A percentile compares a stretch with the other conserved stretches of the same genome.
phyloP scores from a whole-genome alignment of 2,113 vertebrate genomes.

The Psephotus haematonotus region DNA sequence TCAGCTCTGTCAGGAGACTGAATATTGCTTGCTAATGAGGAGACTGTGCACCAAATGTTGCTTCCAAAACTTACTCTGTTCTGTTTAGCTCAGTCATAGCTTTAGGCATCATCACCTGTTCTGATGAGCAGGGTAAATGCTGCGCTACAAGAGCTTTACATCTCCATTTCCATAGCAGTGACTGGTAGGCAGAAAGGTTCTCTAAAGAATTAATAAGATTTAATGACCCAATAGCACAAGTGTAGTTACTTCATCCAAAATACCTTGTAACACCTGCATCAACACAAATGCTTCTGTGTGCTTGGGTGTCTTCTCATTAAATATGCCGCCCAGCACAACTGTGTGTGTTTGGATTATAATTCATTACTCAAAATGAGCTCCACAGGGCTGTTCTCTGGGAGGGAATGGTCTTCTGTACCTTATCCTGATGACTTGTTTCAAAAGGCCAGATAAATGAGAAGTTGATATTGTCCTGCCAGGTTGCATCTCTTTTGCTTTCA shows the following conservation, averaged over 20 bases:
- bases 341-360: not conserved
- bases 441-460: not conserved
- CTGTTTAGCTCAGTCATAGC: slow-evolving; percentile 1
- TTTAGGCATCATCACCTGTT: slow-evolving; percentile 30
- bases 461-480: not conserved
- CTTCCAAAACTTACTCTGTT: not conserved
- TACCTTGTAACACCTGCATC: not conserved
- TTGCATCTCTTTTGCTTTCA: not conserved
- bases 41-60: not conserved
- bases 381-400: not conserved
- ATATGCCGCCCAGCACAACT: not conserved
- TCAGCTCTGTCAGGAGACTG: not conserved
- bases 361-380: not conserved
- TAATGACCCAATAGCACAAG: not conserved
- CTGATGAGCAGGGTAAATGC: not conserved
- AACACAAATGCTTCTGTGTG: not conserved
- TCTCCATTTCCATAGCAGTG: not conserved
- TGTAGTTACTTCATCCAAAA: not conserved
- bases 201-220: not conserved
- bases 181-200: not conserved
- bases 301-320: not conserved
- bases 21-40: not conserved
- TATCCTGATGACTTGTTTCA: not conserved
- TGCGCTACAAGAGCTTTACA: not conserved
- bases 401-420: not conserved